Base-by-base conservation (phyloP, 1,140 invertebrate species). In the Anoplolepis gracilipes region DNA sequence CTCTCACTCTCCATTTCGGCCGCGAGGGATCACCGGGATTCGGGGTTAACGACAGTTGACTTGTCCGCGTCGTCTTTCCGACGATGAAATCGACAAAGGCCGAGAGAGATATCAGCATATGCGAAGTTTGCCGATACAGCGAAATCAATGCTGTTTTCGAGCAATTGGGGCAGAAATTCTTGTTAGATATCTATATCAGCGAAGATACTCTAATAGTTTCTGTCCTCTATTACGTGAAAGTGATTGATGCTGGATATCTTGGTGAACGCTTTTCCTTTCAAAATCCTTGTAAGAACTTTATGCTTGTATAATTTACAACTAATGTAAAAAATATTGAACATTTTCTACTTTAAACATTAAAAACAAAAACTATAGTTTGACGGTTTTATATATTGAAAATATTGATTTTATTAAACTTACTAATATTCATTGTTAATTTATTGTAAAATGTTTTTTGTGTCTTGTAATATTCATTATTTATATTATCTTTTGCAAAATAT, bases 41-140 rank as follows among this genome's bases (percentile, higher is more conserved):
- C 85, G 88, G 81, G 88, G 88, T 90, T 90, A 89, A 90, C 88
- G 88, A 84, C 81, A 87, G 88, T 88, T 87, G 81, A 76, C 70
- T 82, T 62, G 88, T 81, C 75, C 86, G 65, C 87, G 77, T 77
- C 87, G 87, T 85, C 61, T 88, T 89, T 70, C 59, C 87, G 73
- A 86, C 79, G 87, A 86, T 72, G 88, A 42, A 69, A 62, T 73
- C 84, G 64, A 75, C 75, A 76, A 89, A 89, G 88, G 88, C 88
- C 87, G 84, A 86, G 87, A 69, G 84, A 86, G 87, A 69, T 82
- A 82, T 42, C 64, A 55, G 33, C 78, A 13, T 61, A 33, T 28
- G 16, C 36, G 13, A 13, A 72, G 78, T 81, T 82, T 36, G n/a
- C 33, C 36, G 33, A 36, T 82, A 46, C 22, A 73, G 53, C 55